These are phyloP conservation scores for Drosophila neocordata DNA, from an alignment of 1,140 invertebrate genomes.

Conservation along the genomic window DNA sequence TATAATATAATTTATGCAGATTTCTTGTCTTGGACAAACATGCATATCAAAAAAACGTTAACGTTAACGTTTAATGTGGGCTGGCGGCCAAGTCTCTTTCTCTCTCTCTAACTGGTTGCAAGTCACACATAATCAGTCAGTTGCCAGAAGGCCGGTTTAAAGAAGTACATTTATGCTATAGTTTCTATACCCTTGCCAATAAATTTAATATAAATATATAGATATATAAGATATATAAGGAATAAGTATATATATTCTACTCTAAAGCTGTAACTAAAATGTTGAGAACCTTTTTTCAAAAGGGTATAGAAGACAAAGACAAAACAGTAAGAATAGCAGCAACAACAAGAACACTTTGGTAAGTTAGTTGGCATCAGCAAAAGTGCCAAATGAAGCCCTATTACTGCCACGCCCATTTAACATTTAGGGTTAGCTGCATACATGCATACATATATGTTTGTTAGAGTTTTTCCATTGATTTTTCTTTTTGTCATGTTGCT, in stretches of 20 bases:
- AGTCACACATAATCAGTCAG: neutral
- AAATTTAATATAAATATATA: too few relatives aligned
- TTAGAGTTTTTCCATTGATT: conserved; percentile 58
- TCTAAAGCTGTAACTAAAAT: too few relatives aligned
- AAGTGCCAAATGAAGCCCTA: conserved; percentile 67
- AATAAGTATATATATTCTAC: too few relatives aligned
- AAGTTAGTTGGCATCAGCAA: conserved; percentile 43
- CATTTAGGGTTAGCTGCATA: neutral
- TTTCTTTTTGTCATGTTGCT: conserved; percentile 37
- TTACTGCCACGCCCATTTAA: conserved; percentile 58
- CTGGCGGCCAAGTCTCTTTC: conserved; percentile 14
- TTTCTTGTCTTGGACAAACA: conserved; percentile 50
- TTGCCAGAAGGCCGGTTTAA: conserved; percentile 10
- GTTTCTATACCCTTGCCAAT: neutral
- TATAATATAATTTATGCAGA: conserved; percentile 79
- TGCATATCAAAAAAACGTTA: conserved; percentile 51
- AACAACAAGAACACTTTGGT: too few relatives aligned
- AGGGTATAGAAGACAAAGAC: neutral
- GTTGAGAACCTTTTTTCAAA: too few relatives aligned
- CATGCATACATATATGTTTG: neutral
- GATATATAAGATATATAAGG: too few relatives aligned
- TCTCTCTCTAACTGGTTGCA: conserved; percentile 39
- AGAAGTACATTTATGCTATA: neutral
- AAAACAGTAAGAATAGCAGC: neutral
- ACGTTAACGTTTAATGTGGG: conserved; percentile 66